These are phyloP conservation scores for Trogon melanurus DNA, from an alignment of 2,113 vertebrate species.

Conservation along the genomic window DNA sequence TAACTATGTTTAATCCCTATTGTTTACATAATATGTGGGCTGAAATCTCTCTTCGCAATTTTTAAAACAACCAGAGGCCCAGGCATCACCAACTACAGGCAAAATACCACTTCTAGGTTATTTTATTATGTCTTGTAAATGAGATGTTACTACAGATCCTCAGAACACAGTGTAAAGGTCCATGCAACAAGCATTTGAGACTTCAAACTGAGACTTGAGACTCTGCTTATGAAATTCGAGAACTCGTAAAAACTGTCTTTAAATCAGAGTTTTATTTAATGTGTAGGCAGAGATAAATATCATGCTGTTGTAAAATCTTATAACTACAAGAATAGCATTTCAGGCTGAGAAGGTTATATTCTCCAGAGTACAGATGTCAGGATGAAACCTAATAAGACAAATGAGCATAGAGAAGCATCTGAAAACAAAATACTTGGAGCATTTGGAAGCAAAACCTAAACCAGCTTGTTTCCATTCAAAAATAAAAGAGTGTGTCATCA, in stretches of 20 bases:
- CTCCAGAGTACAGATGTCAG: neutral
- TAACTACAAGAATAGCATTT: neutral
- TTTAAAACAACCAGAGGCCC: neutral
- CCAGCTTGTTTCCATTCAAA: neutral
- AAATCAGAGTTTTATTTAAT: neutral
- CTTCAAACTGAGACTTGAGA: neutral
- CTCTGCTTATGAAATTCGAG: neutral
- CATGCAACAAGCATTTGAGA: neutral
- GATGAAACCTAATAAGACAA: neutral
- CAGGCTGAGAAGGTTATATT: neutral
- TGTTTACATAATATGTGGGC: neutral
- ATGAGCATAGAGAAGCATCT: neutral
- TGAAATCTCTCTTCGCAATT: neutral
- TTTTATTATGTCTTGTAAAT: neutral
- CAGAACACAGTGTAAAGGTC: neutral
- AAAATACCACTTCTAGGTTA: neutral
- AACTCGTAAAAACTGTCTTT: neutral
- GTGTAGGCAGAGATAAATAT: neutral
- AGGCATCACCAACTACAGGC: neutral
- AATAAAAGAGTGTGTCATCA: neutral
- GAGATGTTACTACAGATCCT: neutral
- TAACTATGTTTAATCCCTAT: neutral
- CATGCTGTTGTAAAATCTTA: neutral
- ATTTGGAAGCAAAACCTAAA: conserved; percentile 2
- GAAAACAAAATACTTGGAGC: conserved; percentile 3